Base-by-base conservation (phyloP, 2,888 invertebrate species). In the Temnothorax rugatulus region DNA sequence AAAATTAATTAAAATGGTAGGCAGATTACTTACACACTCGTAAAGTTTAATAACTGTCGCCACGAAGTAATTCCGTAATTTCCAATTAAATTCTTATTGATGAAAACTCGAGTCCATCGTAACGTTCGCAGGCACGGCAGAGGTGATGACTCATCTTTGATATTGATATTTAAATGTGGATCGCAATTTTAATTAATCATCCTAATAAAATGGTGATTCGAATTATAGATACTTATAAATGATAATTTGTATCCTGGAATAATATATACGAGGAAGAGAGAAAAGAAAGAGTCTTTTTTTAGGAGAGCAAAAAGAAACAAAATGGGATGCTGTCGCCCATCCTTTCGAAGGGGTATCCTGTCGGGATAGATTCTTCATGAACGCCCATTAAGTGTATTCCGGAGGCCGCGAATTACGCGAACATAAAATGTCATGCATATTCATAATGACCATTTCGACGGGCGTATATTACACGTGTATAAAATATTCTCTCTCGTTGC, bases 341-440 rank as follows among this genome's bases (percentile, higher is more conserved):
- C 66, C 44, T n/a, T 29, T 57, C 41, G 15, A 57, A 15, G 15
- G 11, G n/a, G 8, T 29, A 54, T 76, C 18, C 38, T 63, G 75
- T 74, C 21, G 8, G 13, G 5, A 73, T 73, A 76, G 76, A 76
- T 76, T 18, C 64, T 64, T 64, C 52, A 21, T 4, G 50, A 76
- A 13, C 25, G 52, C 64, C 50, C 38, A 64, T 76, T 66, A 77
- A 63, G 25, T 25, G n/a, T n/a, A 29, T 38, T 64, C 7, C 38
- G 41, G 4, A 76, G 76, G n/a, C 66, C 41, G 54, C 76, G 76
- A 66, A 77, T 54, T 76, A 76, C 52, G 38, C 64, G 52, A 64
- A 25, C 64, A 66, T 76, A 76, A 76, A 76, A 18, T 66, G 66
- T 44, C 41, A 66, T 77, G 41, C 66, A 77, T 77, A 66, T 76